Evolutionary conservation across 2,797 vertebrate species (phyloP), one percentile per base, ranked within the genome.

Genomic region (Sebastes oblongus): DNA sequence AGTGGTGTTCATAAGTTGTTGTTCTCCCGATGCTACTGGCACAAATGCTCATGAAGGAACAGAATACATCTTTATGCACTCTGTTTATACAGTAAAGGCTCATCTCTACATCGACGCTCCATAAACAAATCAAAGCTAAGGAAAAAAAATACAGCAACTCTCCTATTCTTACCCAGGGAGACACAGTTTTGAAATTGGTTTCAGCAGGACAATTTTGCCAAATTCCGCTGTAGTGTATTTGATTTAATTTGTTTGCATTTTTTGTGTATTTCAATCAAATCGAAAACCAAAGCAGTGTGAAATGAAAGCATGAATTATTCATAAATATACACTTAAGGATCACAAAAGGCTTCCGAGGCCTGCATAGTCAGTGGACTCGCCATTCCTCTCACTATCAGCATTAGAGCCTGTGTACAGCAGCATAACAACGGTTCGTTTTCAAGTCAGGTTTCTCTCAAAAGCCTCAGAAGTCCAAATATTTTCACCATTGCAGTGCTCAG

Each of bases 301-400:
- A 80, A 90, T 84, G 56, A 84, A 80, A 69, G 29, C 11, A 70
- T 87, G 82, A 89, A 86, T 90, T 79, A 90, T 87, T 88, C 71
- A 87, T 81, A 52, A 68, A 78, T 73, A 70, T 46, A 80, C 77
- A 74, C 64, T 79, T 72, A 64, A 58, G 62, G 67, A 83, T 79
- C 80, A 77, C 73, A 89, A 80, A 86, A 75, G 59, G 60, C 68
- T 59, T 81, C 64, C 6, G 3, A 32, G 59, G 52, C 62, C 72
- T 77, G 34, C 46, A 30, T 32, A 50, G 58, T 55, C 39, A 16
- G 54, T 65, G n/a, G 52, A 69, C 54, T 76, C 56, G 55, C 67
- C 58, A 27, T 64, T 72, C 52, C 58, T 69, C 34, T 64, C 66
- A 29, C 46, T 54, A 20, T 18, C 59, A 36, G 64, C 66, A 77